These are phyloP conservation scores for Phaenicophaeus curvirostris DNA, from an alignment of 2,797 vertebrate genomes.

Conservation along the genomic window DNA sequence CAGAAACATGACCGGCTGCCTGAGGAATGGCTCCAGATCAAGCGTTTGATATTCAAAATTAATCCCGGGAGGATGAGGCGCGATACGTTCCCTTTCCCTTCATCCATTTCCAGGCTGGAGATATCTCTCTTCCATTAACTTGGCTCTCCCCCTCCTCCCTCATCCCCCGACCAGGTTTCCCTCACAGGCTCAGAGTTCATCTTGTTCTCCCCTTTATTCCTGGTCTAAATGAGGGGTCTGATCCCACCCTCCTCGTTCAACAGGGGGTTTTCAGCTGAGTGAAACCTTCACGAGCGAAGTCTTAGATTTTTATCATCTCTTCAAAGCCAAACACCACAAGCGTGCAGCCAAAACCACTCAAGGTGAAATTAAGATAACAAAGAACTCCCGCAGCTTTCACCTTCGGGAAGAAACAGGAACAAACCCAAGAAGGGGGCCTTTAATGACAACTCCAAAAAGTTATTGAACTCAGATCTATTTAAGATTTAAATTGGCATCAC, in stretches of 20 bases:
- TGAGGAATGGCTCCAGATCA: constrained; percentile 18
- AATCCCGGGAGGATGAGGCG: constrained; percentile 3
- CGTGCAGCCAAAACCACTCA: not conserved
- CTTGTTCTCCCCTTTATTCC: not conserved
- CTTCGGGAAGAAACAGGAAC: not conserved
- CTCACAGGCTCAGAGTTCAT: constrained; percentile 7
- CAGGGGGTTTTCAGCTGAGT: not conserved
- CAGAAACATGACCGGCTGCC: constrained; percentile 45
- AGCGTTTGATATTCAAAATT: constrained; percentile 57
- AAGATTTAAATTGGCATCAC: not conserved
- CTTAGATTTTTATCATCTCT: not conserved
- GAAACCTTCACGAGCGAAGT: not conserved
- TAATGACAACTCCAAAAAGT: not conserved
- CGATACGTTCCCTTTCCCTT: not conserved
- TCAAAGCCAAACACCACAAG: not conserved
- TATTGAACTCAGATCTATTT: not conserved
- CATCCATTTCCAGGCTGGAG: constrained; percentile 38
- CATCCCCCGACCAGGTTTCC: not conserved
- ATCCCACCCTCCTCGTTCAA: not conserved
- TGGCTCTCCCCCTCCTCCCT: not conserved
- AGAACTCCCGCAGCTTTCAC: not conserved
- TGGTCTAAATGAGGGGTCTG: constrained; percentile 19
- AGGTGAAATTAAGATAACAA: not conserved
- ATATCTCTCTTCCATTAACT: constrained; percentile 57
- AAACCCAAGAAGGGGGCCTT: not conserved